Evolutionary conservation across 2,888 invertebrate species (phyloP), one percentile per base, ranked within the genome.

Genomic region (Tenthredo mesomela): DNA sequence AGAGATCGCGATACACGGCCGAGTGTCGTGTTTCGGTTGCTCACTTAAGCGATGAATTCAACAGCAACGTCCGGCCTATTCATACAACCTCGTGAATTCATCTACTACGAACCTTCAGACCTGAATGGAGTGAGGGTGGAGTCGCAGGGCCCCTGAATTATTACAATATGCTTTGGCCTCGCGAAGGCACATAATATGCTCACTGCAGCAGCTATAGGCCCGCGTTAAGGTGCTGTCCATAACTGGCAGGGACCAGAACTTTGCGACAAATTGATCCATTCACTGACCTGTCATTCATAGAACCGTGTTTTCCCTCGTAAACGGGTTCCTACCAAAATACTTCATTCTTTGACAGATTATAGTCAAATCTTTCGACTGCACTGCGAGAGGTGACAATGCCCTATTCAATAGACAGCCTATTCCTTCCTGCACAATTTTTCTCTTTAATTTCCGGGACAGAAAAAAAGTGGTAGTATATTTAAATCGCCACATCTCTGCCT

Each of bases 31-130:
- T 93, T 93, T 92, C 92, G 91, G 91, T 89, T 93, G 93, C 92
- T 93, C 93, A 93, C 92, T 93, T 93, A 90, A 90, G 88, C 89
- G 89, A 87, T 90, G 90, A 92, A 92, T 91, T 89, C 91, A 90
- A 91, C 93, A 91, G 92, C 93, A 92, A 93, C 92, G 93, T 93
- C 93, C 93, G 93, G 93, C 90, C 92, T 90, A 91, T 93, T 93
- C 90, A 92, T 84, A 75, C 84, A 83, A 29, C 88, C 89, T 90
- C 89, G 89, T 87, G 82, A 85, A 71, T 85, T 85, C 85, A 61
- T 84, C 83, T 58, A 73, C 85, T 73, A 70, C 82, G 67, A 25
- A 37, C 80, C 80, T 80, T 65, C 61, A 80, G 58, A 58, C 15
- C 65, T 82, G 70, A 82, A 82, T 82, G 82, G 82, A 82, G 70